These are phyloP conservation scores for Augochlorella aurata DNA, from an alignment of 2,888 invertebrate genomes.

Conservation along the genomic window DNA sequence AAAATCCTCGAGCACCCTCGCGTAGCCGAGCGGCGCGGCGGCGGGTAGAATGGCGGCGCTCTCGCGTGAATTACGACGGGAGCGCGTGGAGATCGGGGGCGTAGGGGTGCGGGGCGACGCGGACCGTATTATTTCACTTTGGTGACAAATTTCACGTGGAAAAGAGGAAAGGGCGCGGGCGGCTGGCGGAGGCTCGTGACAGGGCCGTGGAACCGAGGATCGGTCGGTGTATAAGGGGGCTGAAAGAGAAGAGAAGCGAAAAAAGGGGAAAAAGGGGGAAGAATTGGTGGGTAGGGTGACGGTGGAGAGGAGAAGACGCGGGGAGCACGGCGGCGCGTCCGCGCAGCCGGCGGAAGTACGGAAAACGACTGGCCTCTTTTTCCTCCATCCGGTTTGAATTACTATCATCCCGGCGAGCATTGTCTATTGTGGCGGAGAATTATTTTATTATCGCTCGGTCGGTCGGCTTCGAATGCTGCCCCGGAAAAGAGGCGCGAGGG, in stretches of 20 bases:
- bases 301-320: slow-evolving; percentile 32
- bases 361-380: slow-evolving; percentile 75
- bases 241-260: slow-evolving; percentile 23
- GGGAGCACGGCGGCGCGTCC: slow-evolving; percentile 37
- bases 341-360: slow-evolving; percentile 73
- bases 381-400: slow-evolving; percentile 79
- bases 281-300: too few species aligned
- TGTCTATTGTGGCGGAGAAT: slow-evolving; percentile 80
- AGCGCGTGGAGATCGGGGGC: slow-evolving; percentile 9
- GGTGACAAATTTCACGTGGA: slow-evolving; percentile 72
- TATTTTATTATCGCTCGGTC: slow-evolving; percentile 80
- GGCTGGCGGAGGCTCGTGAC: slow-evolving; percentile 10
- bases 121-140: slow-evolving; percentile 71
- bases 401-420: slow-evolving; percentile 78
- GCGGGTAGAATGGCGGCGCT: slow-evolving; percentile 5
- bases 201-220: slow-evolving; percentile 17
- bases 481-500: slow-evolving; percentile 22
- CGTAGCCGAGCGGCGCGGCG: background rate
- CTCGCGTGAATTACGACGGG: slow-evolving; percentile 64
- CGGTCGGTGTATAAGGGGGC: slow-evolving; percentile 27
- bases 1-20: background rate
- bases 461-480: slow-evolving; percentile 63
- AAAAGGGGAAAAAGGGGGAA: slow-evolving; percentile 23
- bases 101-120: background rate
- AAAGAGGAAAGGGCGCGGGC: slow-evolving; percentile 40